phyloP scores from a whole-genome alignment of 2,888 invertebrate genomes.

The Odontomyia ornata region DNA sequence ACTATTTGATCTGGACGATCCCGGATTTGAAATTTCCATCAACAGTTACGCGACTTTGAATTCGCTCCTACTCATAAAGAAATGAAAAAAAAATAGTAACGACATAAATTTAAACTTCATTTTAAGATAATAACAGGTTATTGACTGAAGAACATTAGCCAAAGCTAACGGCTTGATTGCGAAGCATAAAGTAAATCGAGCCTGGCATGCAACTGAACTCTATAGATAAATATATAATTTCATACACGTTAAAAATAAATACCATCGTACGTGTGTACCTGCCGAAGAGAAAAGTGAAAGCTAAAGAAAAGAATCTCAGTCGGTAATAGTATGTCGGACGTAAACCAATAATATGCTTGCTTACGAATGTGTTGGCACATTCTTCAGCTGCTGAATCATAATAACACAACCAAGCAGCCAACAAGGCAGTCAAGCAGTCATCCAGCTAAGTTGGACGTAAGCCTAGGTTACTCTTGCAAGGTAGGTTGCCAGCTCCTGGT shows the following conservation, averaged over 20 bases:
- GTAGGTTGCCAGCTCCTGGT: too few relatives aligned
- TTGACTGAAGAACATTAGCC: constrained; percentile 34
- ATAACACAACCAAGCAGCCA: background rate
- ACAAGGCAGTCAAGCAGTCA: too few relatives aligned
- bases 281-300: constrained; percentile 39
- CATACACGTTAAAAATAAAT: constrained; percentile 27
- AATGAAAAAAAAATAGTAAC: too few relatives aligned
- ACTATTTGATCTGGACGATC: too few relatives aligned
- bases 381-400: constrained; percentile 32
- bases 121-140: constrained; percentile 11
- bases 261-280: constrained; percentile 18
- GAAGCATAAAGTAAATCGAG: background rate
- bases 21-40: background rate
- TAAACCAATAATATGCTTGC: constrained; percentile 25
- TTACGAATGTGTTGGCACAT: constrained; percentile 32
- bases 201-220: background rate
- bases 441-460: too few relatives aligned
- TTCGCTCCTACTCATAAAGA: too few relatives aligned
- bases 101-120: too few relatives aligned
- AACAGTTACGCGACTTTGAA: too few relatives aligned
- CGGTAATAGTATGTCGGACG: constrained; percentile 33
- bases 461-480: too few relatives aligned
- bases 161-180: constrained; percentile 1
- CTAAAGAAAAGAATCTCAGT: constrained; percentile 41
- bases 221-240: constrained; percentile 14